These are phyloP conservation scores for Lipophrys pholis DNA, from an alignment of 2,113 vertebrate species.

Conservation along the genomic window DNA sequence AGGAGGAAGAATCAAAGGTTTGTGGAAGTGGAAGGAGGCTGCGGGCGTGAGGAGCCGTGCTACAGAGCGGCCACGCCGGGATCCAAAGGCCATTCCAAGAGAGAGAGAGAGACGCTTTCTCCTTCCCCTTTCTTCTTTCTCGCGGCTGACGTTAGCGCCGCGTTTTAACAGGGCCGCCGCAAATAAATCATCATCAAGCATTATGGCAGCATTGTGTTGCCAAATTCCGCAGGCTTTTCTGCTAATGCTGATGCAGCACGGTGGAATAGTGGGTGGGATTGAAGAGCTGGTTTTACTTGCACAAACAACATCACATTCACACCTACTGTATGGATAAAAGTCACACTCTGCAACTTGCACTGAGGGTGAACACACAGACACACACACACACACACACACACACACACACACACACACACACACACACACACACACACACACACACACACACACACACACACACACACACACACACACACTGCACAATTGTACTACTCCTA, in stretches of 20 bases:
- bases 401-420: not conserved
- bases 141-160: conserved; percentile 29
- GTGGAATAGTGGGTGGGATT: conserved; percentile 59
- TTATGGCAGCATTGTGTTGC: conserved; percentile 50
- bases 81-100: conserved; percentile 48
- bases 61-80: conserved; percentile 43
- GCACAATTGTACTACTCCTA: not conserved
- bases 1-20: conserved; percentile 66
- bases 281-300: conserved; percentile 44
- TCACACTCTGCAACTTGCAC: conserved; percentile 34
- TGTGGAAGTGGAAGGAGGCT: conserved; percentile 54
- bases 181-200: conserved; percentile 39
- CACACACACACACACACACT: not conserved
- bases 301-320: conserved; percentile 53
- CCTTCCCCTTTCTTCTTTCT: too few relatives aligned
- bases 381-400: too few relatives aligned
- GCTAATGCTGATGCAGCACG: conserved; percentile 65
- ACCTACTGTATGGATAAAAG: conserved; percentile 25
- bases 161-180: conserved; percentile 46
- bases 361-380: too few relatives aligned
- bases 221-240: conserved; percentile 64
- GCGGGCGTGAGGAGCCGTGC: conserved; percentile 37
- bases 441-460: too few relatives aligned
- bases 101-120: not conserved
- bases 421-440: not conserved